Base-by-base conservation (phyloP, 2,888 invertebrate species). In the Megalurothrips usitatus region DNA sequence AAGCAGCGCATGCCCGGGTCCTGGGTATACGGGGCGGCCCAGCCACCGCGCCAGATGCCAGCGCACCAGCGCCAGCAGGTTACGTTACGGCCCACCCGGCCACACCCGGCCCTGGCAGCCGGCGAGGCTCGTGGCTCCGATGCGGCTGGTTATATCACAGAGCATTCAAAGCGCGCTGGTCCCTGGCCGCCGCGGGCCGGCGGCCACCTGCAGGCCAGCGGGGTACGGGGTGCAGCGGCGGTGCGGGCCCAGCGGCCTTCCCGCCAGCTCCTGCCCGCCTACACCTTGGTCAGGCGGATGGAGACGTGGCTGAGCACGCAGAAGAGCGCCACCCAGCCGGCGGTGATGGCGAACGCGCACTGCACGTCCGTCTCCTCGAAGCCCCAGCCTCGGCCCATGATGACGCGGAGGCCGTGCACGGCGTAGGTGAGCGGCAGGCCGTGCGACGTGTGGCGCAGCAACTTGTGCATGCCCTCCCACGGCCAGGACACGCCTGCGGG, bases 341-440 rank as follows among this genome's bases (percentile, higher is more conserved):
- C 9, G 68, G 68, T 75, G 26, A 75, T 26, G 68, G 12, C 23
- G 68, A 75, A 75, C 23, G 68, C 68, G 68, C 23, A 75, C 68
- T 26, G 23, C 23, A 75, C 68, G 68, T 75, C 68, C 23, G 12
- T 23, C 23, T 75, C 26, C 23, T 75, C 68, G 11, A 75, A 12
- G 68, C 68, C 68, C 68, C 68, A 75, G 68, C 68, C 68, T 23
- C 68, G 68, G 68, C 68, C 68, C 68, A 75, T 75, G 68, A 75
- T 75, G 68, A 75, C 68, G 68, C 68, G 68, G 26, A 75, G 68
- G 68, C 68, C 68, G 68, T 75, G 68, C 68, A 75, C 68, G 26
- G 68, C 23, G 68, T 75, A 75, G 26, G 68, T 75, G 68, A 75
- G 68, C 68, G 68, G 68, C 68, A 75, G 68, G 8, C 11, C 68